phyloP scores from a whole-genome alignment of 2,888 invertebrate genomes.

The Lutraria lutraria region DNA sequence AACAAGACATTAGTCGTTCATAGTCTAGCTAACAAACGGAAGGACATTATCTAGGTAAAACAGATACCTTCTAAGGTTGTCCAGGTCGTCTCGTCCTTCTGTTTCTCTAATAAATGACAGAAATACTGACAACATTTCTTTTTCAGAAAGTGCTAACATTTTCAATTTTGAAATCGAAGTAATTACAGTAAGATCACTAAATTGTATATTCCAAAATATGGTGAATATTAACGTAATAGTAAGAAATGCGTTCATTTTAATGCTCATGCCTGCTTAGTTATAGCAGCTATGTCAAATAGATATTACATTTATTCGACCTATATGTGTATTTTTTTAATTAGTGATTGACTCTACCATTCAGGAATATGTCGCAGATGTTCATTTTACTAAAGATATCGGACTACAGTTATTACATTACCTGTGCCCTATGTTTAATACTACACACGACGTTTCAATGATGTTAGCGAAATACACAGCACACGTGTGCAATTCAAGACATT shows the following conservation, averaged over 20 bases:
- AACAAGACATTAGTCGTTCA: no score
- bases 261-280: no score
- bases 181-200: neutral
- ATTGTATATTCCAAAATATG: neutral
- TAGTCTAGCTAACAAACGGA: no score
- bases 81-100: neutral
- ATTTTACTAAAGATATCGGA: no score
- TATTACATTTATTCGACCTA: neutral
- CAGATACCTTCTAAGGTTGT: neutral
- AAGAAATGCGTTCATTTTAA: no score
- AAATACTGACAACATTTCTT: slow-evolving; percentile 20
- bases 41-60: no score
- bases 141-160: slow-evolving; percentile 17
- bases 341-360: neutral
- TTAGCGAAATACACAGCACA: neutral
- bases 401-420: no score
- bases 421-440: no score
- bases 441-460: no score
- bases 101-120: slow-evolving; percentile 25
- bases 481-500: neutral
- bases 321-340: neutral
- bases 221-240: neutral
- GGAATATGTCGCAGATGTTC: neutral
- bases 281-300: neutral
- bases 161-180: slow-evolving; percentile 35